Evolutionary conservation across 2,888 invertebrate genomes (phyloP).

Genomic region (Tenthredo livida): DNA sequence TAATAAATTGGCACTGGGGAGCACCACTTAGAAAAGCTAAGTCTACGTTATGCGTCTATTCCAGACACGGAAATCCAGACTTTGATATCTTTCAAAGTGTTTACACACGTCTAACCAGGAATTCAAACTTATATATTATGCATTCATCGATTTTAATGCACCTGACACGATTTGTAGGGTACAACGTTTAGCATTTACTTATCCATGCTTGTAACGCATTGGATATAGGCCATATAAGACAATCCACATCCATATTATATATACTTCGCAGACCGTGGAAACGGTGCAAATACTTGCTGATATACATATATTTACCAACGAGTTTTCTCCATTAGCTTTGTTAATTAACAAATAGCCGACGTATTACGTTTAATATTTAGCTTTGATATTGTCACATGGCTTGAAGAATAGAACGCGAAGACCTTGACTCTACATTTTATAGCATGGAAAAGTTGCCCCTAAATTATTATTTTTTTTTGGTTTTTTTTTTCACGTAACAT

Average conservation of each 20-base stretch:
- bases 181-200: not conserved
- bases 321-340: conserved; percentile 49
- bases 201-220: not conserved
- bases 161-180: not conserved
- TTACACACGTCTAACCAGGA: conserved; percentile 13
- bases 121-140: not conserved
- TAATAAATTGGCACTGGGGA: conserved; percentile 44
- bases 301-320: conserved; percentile 36
- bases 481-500: not conserved
- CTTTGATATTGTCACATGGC: not conserved
- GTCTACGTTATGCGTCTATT: conserved; percentile 11
- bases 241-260: not conserved
- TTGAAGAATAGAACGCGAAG: not conserved
- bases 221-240: not conserved
- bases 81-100: conserved; percentile 15
- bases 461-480: not conserved
- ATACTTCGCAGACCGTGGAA: not conserved
- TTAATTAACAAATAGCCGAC: conserved; percentile 31
- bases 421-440: conserved; percentile 29
- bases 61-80: conserved; percentile 34
- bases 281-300: conserved; percentile 13
- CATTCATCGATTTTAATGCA: not conserved
- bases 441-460: not conserved
- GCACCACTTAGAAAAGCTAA: conserved; percentile 48
- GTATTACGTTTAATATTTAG: not conserved